Evolutionary conservation across 2,888 invertebrate species (phyloP).

Genomic region (Onchidella celtica): DNA sequence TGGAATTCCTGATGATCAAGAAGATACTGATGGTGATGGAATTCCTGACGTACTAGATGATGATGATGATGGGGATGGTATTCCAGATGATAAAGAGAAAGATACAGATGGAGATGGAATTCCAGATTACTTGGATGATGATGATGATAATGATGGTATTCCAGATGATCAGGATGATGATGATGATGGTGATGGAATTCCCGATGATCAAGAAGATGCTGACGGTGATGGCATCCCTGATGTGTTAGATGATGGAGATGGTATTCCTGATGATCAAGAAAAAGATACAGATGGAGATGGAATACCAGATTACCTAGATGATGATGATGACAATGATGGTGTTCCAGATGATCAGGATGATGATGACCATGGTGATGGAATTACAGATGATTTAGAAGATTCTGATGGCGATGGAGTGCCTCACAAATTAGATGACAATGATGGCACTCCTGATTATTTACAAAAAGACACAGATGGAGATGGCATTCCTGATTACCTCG

Average conservation of each 20-base stretch:
- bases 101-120: constrained; percentile 72
- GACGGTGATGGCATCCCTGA: constrained; percentile 66
- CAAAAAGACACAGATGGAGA: constrained; percentile 27
- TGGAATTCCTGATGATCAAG: constrained; percentile 69
- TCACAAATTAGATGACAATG: constrained; percentile 60
- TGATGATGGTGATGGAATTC: constrained; percentile 67
- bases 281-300: constrained; percentile 64
- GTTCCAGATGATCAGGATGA: constrained; percentile 57
- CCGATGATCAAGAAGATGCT: constrained; percentile 60
- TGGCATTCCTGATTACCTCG: constrained; percentile 6
- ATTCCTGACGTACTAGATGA: constrained; percentile 57
- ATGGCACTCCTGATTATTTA: not conserved
- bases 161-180: constrained; percentile 71
- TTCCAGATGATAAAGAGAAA: constrained; percentile 63
- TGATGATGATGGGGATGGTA: constrained; percentile 61
- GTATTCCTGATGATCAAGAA: constrained; percentile 64
- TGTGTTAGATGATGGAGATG: constrained; percentile 58
- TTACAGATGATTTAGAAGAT: constrained; percentile 61
- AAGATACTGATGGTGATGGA: constrained; percentile 68
- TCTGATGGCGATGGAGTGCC: constrained; percentile 70
- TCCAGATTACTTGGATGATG: constrained; percentile 60
- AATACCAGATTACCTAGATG: constrained; percentile 61
- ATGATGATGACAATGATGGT: constrained; percentile 68
- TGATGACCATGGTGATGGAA: constrained; percentile 58
- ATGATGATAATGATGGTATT: constrained; percentile 65